phyloP scores from a whole-genome alignment of 2,797 vertebrate species.

The Sylvilagus floridanus region DNA sequence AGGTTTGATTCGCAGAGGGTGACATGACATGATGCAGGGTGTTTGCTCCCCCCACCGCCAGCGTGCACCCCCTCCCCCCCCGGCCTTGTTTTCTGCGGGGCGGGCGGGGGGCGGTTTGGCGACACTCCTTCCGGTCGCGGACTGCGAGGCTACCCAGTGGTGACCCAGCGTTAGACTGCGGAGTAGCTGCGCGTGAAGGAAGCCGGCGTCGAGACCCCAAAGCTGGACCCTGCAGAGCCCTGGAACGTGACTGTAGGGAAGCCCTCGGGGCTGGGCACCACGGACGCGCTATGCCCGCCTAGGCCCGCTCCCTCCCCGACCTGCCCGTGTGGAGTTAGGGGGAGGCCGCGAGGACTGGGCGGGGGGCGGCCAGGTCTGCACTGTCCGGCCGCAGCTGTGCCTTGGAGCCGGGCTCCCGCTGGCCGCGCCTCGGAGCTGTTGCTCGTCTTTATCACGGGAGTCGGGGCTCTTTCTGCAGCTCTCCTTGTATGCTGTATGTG shows the following conservation, averaged over 20 bases:
- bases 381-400: neutral
- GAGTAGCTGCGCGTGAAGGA: constrained; percentile 61
- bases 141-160: constrained; percentile 29
- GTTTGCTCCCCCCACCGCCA: constrained; percentile 76
- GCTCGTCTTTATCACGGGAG: neutral
- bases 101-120: constrained; percentile 1
- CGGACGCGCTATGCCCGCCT: constrained; percentile 47
- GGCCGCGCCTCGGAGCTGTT: neutral
- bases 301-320: neutral
- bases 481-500: neutral
- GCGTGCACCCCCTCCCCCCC: neutral
- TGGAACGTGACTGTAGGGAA: constrained; percentile 67
- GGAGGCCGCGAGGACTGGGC: constrained; percentile 52
- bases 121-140: constrained; percentile 47
- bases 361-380: neutral
- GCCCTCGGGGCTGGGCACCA: constrained; percentile 53
- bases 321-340: constrained; percentile 39
- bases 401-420: neutral
- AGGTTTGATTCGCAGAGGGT: constrained; percentile 82
- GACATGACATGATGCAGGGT: constrained; percentile 72
- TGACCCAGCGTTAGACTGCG: constrained; percentile 67
- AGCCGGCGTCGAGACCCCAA: constrained; percentile 60
- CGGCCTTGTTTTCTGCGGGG: constrained; percentile 5
- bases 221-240: constrained; percentile 65
- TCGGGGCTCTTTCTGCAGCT: neutral